These are phyloP conservation scores for Gambusia holbrooki DNA, from an alignment of 2,113 vertebrate species.

Conservation along the genomic window DNA sequence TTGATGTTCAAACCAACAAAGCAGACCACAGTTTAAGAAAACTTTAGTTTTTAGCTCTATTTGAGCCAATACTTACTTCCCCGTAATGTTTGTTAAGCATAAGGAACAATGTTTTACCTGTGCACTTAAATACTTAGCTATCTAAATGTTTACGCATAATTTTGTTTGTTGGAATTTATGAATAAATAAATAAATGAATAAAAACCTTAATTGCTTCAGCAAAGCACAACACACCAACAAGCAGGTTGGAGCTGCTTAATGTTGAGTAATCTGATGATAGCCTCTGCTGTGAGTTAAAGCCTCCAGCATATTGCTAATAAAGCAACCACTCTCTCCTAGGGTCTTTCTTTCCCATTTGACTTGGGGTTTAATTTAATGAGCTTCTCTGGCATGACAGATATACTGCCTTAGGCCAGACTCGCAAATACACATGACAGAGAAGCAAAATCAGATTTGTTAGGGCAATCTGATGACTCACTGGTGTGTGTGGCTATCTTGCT, in stretches of 20 bases:
- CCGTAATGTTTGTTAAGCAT: no score
- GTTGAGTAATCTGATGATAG: constrained; percentile 15
- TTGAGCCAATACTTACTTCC: no score
- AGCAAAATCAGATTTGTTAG: constrained; percentile 14
- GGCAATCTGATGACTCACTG: constrained; percentile 20
- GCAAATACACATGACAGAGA: constrained; percentile 33
- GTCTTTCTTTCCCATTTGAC: constrained; percentile 20
- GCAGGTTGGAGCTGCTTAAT: constrained; percentile 20
- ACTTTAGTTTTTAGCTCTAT: no score
- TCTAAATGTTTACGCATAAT: background rate
- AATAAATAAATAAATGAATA: constrained; percentile 7
- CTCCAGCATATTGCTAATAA: constrained; percentile 43
- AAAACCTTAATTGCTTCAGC: constrained; percentile 14
- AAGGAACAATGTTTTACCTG: no score
- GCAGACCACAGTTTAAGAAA: no score
- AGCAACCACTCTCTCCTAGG: constrained; percentile 17
- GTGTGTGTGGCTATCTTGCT: constrained; percentile 8
- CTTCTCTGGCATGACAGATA: constrained; percentile 31
- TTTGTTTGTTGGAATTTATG: background rate
- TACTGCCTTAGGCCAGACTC: constrained; percentile 20
- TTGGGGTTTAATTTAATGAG: constrained; percentile 41
- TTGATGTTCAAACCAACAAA: no score
- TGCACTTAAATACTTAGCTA: background rate
- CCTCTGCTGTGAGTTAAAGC: constrained; percentile 22
- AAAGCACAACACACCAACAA: constrained; percentile 6